Evolutionary conservation across 1,140 invertebrate species (phyloP).

Genomic region (Drosophila repletoides): DNA sequence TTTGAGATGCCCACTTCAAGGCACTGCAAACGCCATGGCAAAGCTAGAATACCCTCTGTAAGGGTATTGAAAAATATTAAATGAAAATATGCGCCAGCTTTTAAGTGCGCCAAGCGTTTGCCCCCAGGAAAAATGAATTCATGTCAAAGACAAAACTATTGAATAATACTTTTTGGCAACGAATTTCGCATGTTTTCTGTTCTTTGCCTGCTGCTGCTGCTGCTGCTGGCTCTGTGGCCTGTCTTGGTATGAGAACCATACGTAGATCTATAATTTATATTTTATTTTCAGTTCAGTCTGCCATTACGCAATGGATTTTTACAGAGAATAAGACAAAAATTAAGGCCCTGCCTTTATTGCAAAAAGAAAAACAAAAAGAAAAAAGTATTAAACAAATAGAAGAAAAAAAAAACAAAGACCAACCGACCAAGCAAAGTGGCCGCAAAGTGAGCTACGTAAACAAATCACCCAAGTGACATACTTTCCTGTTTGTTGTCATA

Average conservation of each 20-base stretch:
- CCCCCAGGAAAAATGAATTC: conserved; percentile 68
- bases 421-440: conserved; percentile 37
- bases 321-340: conserved; percentile 32
- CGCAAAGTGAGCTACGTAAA: conserved; percentile 67
- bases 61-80: conserved; percentile 35
- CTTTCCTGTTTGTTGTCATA: conserved; percentile 74
- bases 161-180: conserved; percentile 77
- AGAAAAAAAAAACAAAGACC: conserved; percentile 15
- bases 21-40: no score
- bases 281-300: conserved; percentile 18
- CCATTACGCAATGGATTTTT: conserved; percentile 68
- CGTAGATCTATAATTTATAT: conserved; percentile 37
- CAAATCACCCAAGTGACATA: conserved; percentile 76
- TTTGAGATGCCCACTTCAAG: no score
- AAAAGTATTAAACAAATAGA: conserved; percentile 21
- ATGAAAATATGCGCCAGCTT: conserved; percentile 52
- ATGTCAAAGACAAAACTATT: conserved; percentile 80
- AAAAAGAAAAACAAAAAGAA: not conserved
- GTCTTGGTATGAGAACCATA: no score
- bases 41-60: no score
- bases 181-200: conserved; percentile 44
- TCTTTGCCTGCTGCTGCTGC: no score
- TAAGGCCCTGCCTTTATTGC: conserved; percentile 14
- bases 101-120: conserved; percentile 59
- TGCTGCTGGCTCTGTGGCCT: no score